Evolutionary conservation across 2,797 vertebrate species (phyloP), one percentile per base, ranked within the genome.

Genomic region (Tapera naevia): DNA sequence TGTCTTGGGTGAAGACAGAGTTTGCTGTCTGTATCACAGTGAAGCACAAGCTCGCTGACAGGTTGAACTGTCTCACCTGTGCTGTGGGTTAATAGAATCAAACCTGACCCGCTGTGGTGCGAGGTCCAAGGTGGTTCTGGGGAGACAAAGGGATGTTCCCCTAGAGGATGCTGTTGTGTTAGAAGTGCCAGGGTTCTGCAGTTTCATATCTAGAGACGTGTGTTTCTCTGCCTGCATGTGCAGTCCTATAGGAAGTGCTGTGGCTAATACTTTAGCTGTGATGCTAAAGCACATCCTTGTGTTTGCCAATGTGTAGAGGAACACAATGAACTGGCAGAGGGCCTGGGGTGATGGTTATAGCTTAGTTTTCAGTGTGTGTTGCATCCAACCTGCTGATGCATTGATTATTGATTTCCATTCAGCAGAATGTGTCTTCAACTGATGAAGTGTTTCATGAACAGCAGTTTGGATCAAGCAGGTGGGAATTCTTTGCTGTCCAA

Each of bases 101-200:
- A n/a, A 66, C 28, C n/a, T 17, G 5, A 45, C 9, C 7, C 14
- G 28, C 35, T 45, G 39, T 6, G 23, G 0, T 6, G 15, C 9
- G 35, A 5, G 43, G 10, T 22, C 43, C 3, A 7, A 28, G 13
- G 56, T 9, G 28, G 23, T n/a, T 32, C 22, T 18, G 10, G 57
- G n/a, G 28, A 57, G 41, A 66, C 21, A 7, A 8, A 19, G 7
- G 80, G 67, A 33, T 65, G 21, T 73, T 64, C 53, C 98, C 94
- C 96, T 96, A 98, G 98, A 90, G 97, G 97, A 94, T 96, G 96
- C 94, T 97, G 54, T 97, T 98, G 97, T 71, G 91, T 93, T 86
- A 86, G 18, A 96, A 93, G 84, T 97, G 39, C 53, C 56, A 22
- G 45, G 0, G n/a, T 18, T 41, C 25, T 17, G 30, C 53, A 5